Evolutionary conservation across 2,888 invertebrate species (phyloP), one percentile per base, ranked within the genome.

Genomic region (Campopleginae sp.): DNA sequence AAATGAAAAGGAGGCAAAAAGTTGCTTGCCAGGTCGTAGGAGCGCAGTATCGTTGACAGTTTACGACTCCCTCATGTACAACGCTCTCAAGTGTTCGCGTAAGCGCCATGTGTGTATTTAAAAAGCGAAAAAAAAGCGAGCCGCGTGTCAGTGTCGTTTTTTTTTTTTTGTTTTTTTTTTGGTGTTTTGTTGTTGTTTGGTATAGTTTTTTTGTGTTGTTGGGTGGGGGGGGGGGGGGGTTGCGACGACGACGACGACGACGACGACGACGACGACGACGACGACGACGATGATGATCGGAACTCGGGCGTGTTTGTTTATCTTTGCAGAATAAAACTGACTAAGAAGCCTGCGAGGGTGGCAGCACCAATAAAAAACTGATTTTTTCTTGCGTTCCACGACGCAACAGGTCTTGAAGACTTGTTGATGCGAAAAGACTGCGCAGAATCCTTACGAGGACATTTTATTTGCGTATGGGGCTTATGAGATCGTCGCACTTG

Each of bases 31-130:
- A 84, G 84, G 85, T 86, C 85, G 82, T 85, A 82, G 72, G 70
- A 86, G 86, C 88, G 87, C 82, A 87, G 87, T 89, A 89, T 90
- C 90, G 90, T 87, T 90, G 89, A 90, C 91, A 89, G 89, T 91
- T 91, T 91, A 91, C 90, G 89, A 88, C 89, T 82, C 82, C 79
- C 78, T 78, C 82, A 72, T 76, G 31, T 48, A 51, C 54, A 58
- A 66, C 75, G 86, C 80, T 88, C 83, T 75, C 84, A 84, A 79
- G 89, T 88, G 89, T 89, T 90, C 88, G 89, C 89, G 78, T 89
- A 91, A 86, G 90, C 90, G 91, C 91, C 91, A 90, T 91, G 92
- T 90, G 88, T 58, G 85, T 85, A 76, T 78, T 44, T 81, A 42
- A 82, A 79, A 79, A 74, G 58, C 42, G 33, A 54, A 84, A 81